Evolutionary conservation across 2,888 invertebrate species (phyloP), one percentile per base, ranked within the genome.

Genomic region (Caenorhabditis sinica): DNA sequence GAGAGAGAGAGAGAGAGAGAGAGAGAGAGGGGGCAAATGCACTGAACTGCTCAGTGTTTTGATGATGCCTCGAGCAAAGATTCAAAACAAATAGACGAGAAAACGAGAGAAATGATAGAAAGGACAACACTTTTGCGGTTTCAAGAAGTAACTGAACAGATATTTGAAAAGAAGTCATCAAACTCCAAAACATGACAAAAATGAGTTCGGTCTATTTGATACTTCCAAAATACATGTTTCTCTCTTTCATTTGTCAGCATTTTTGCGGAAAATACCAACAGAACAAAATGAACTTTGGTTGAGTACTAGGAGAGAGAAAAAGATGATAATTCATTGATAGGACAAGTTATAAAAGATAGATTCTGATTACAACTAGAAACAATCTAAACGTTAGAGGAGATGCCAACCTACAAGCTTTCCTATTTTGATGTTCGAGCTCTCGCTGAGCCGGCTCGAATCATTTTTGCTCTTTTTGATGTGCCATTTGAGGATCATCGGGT

Each of bases 361-460:
- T 45, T 13, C 56, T 4, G 1, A 71, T 9, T 33, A 9, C 28
- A 72, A 30, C 4, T 51, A 20, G n/a, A 36, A 53, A 40, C 6
- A 5, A 40, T 40, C 6, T 1, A 53, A 53, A 65, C 63, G 13
- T 36, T 17, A 15, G 15, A 8, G 15, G 28, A 33, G 0, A 86
- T 86, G 86, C 51, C 63, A 45, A 25, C 30, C 53, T 86, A 86
- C 69, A 83, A 86, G 30, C 61, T 86, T 11, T 81, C 43, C 28
- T 86, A 86, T 33, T 86, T 86, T 40, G 76, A 86, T 51, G 80
- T 40, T 25, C 75, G 86, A 15, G 83, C 77, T 51, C 71, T 86
- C 13, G 86, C 66, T 13, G 86, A 86, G 51, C 75, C 80, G 3
- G 25, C 25, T 25, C 71, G 86, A 15, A 63, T 83, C 36, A 63